Evolutionary conservation across 2,797 vertebrate species (phyloP), one percentile per base, ranked within the genome.

Genomic region (Pseudomugil gertrudae): DNA sequence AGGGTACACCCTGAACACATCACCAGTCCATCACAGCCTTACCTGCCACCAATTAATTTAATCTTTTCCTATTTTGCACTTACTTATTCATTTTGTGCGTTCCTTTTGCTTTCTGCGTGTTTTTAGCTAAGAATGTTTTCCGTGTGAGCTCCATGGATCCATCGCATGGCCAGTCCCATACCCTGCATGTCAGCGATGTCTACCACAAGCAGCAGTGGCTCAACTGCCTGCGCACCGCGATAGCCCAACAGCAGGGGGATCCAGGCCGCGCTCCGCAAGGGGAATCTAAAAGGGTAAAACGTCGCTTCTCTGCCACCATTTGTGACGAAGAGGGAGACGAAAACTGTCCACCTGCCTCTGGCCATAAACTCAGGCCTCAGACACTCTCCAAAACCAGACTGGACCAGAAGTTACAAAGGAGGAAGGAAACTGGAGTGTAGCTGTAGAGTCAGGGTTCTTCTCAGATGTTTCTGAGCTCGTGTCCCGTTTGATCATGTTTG

Each of bases 131-230:
- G 79, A 98, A 98, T 55, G 92, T 96, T 84, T 99, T 99, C 87
- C 92, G 96, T 3, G 95, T 98, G 15, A 94, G 95, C 59, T 97
- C 95, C 81, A 74, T 92, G 66, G 96, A 97, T 3, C 88, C 95
- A 0, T 76, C 85, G 23, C 93, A 92, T 0, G 94, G 96, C 74
- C 97, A 98, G 79, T 94, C 95, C 0, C 96, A 98, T 90, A 99
- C 97, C 0, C 93, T 99, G 26, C 95, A 97, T 64, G 96, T 96
- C 86, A 98, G 96, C 0, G 96, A 99, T 0, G 72, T 98, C 30
- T 99, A 98, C 92, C 96, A 98, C 92, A 99, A 99, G 90, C 98
- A 99, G 87, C 96, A 98, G 61, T 99, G 98, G 97, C 93, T 98
- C 64, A 97, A 95, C 66, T 96, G 95, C 64, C 92, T 99, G 13